phyloP scores from a whole-genome alignment of 2,888 invertebrate species.

The Pecten maximus region DNA sequence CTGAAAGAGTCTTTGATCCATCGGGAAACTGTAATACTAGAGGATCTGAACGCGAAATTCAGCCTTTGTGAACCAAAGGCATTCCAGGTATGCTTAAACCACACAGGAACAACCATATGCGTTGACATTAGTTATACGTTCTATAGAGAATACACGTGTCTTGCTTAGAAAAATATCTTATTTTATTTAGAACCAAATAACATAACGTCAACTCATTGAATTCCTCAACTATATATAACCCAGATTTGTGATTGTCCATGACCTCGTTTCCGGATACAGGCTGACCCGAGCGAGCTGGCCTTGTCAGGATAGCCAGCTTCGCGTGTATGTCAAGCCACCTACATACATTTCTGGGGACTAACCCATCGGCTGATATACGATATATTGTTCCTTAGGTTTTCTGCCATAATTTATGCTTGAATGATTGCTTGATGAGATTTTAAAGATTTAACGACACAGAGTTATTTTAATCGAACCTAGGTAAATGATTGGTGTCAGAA shows the following conservation, averaged over 20 bases:
- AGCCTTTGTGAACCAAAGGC: background rate
- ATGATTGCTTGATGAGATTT: no score
- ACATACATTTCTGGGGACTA: background rate
- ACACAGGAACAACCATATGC: background rate
- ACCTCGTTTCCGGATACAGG: background rate
- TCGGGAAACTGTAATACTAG: no score
- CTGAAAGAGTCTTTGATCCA: no score
- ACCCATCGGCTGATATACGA: background rate
- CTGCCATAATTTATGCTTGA: no score
- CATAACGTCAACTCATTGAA: background rate
- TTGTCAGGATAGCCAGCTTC: background rate
- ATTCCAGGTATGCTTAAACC: background rate
- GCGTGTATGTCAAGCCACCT: background rate
- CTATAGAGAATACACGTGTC: background rate
- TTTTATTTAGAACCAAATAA: background rate
- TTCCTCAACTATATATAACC: background rate
- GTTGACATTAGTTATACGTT: no score
- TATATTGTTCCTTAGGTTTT: background rate
- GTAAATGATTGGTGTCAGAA: no score
- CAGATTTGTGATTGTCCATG: background rate
- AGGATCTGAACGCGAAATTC: background rate
- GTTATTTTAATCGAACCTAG: no score
- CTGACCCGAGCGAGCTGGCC: background rate
- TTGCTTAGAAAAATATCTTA: background rate
- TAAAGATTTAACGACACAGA: no score